Percentiles rank a stretch among this genome's conserved stretches.
Conservation (phyloP, 2,113 vertebrate species). For the Aplodontia rufa region DNA sequence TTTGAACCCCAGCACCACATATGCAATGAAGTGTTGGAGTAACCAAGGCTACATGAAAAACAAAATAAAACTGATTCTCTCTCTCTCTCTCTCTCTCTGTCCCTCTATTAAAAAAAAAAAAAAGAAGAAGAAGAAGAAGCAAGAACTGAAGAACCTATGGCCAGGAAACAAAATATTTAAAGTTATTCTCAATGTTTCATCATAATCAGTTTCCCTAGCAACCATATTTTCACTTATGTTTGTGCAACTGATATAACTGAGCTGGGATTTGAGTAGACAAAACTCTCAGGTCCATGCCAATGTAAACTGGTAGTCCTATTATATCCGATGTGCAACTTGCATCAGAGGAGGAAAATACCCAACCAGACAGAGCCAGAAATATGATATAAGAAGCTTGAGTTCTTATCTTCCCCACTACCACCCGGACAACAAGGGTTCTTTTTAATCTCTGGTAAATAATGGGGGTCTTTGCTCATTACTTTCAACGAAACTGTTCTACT, state of each 20-base stretch:
- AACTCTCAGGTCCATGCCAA: fast-evolving
- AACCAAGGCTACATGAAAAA: no score
- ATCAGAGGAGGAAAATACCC: background rate
- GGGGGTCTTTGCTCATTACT: background rate
- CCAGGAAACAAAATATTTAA: background rate
- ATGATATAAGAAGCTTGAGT: background rate
- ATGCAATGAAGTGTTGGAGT: no score
- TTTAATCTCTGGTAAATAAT: background rate
- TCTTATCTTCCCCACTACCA: background rate
- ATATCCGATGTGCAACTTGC: background rate
- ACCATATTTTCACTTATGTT: background rate
- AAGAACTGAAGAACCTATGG: no score
- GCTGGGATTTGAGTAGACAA: background rate
- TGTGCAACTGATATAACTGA: background rate
- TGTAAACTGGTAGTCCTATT: no score
- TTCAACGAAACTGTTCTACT: background rate
- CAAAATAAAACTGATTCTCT: no score
- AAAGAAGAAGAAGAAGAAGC: no score
- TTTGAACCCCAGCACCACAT: no score
- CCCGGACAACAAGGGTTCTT: background rate
- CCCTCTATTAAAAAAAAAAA: no score
- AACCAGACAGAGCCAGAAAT: background rate
- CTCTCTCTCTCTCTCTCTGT: no score
- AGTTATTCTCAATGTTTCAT: background rate
- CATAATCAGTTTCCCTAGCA: background rate